phyloP scores from a whole-genome alignment of 2,113 vertebrate genomes.

The Trochalopteron elliotii region DNA sequence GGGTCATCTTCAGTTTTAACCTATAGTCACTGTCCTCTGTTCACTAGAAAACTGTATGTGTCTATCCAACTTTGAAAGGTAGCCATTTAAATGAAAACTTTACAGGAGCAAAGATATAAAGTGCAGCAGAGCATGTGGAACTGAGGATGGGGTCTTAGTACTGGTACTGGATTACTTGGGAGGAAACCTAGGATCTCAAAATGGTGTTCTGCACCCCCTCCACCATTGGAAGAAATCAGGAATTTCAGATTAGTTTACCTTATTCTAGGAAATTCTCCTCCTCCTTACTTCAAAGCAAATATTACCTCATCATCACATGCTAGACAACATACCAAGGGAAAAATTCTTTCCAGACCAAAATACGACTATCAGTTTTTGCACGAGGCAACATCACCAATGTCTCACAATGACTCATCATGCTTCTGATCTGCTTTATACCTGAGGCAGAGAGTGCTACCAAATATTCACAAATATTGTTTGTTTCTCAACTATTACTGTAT shows the following conservation, averaged over 20 bases:
- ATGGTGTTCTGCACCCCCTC: neutral
- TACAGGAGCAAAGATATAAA: neutral
- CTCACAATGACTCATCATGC: constrained; percentile 8
- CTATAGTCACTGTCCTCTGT: neutral
- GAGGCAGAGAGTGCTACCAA: neutral
- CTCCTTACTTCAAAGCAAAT: neutral
- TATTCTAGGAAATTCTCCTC: neutral
- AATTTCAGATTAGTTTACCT: neutral
- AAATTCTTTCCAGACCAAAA: constrained; percentile 2
- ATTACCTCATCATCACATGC: constrained; percentile 27
- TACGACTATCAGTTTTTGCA: neutral
- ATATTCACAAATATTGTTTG: neutral
- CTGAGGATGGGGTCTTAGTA: neutral
- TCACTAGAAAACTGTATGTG: neutral
- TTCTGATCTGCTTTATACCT: neutral
- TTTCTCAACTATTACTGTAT: neutral
- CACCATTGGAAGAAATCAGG: neutral
- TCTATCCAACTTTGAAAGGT: neutral
- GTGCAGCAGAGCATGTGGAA: neutral
- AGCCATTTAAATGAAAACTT: neutral
- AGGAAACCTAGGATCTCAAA: neutral
- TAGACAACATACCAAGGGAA: neutral
- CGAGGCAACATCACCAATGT: neutral
- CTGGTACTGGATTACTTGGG: neutral
- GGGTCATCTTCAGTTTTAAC: neutral